Conservation (phyloP, 2,888 invertebrate species). For the Lamellibrachia satsuma region DNA sequence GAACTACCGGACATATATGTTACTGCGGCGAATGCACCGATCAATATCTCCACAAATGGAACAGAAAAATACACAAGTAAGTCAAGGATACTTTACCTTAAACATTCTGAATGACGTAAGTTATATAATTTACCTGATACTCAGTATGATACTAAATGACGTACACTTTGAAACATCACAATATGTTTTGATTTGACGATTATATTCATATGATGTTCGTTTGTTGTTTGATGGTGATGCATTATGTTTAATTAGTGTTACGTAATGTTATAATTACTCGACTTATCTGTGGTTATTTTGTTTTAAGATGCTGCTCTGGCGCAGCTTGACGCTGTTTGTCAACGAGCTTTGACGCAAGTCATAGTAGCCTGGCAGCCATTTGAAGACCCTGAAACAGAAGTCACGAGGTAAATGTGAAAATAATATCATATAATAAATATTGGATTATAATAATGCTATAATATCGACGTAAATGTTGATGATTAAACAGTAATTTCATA, state of each 20-base stretch:
- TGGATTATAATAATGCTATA: too few relatives aligned
- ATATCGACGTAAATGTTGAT: too few relatives aligned
- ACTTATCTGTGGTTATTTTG: background rate
- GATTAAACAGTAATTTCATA: too few relatives aligned
- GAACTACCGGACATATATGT: background rate
- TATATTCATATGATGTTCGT: background rate
- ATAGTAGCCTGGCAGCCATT: background rate
- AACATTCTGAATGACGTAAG: background rate
- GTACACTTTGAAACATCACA: background rate
- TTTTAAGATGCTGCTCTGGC: background rate
- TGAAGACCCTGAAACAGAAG: background rate
- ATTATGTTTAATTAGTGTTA: background rate
- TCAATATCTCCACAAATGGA: background rate
- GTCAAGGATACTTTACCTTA: background rate
- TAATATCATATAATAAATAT: background rate
- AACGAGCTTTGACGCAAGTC: background rate
- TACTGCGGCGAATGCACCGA: background rate
- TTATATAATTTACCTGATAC: too few relatives aligned
- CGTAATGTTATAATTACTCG: background rate
- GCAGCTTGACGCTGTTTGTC: background rate
- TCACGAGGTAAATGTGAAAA: background rate
- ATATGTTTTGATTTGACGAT: background rate
- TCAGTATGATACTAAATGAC: too few relatives aligned
- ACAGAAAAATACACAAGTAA: background rate
- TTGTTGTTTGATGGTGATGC: too few relatives aligned